A percentile compares a stretch with the other conserved stretches of the same genome.
phyloP scores from a whole-genome alignment of 1,140 invertebrate species.

The Lasaia peninsularis region DNA sequence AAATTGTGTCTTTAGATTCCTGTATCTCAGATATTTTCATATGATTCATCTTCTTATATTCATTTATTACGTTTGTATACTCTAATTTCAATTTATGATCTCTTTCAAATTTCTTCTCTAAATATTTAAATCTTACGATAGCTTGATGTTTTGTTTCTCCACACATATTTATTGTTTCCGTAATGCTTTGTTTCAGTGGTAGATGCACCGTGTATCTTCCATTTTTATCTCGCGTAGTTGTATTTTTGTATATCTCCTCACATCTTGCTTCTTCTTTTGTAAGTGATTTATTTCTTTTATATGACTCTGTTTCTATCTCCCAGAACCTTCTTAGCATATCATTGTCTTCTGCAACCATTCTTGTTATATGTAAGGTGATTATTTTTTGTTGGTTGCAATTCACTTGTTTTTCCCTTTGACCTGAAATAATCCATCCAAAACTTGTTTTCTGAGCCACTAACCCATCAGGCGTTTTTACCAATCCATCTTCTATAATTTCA shows the following conservation, averaged over 20 bases:
- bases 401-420: slow-evolving; percentile 19
- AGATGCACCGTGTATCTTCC: slow-evolving; percentile 32
- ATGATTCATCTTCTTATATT: slow-evolving; percentile 21
- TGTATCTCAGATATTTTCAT: slow-evolving; percentile 11
- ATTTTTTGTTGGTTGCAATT: slow-evolving; percentile 15
- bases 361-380: slow-evolving; percentile 20
- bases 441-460: slow-evolving; percentile 31
- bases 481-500: slow-evolving; percentile 32
- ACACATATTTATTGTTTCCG: slow-evolving; percentile 26
- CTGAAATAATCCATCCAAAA: slow-evolving; percentile 33
- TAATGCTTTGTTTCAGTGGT: slow-evolving; percentile 24
- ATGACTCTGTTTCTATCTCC: slow-evolving; percentile 31
- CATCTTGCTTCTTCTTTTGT: slow-evolving; percentile 31
- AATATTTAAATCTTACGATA: slow-evolving; percentile 23
- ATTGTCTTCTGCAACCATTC: slow-evolving; percentile 27
- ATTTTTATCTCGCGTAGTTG: slow-evolving; percentile 24
- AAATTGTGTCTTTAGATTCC: slow-evolving; percentile 16
- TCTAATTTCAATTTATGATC: slow-evolving; percentile 22
- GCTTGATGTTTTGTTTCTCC: slow-evolving; percentile 29
- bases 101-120: slow-evolving; percentile 30
- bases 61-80: slow-evolving; percentile 29
- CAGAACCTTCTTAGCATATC: slow-evolving; percentile 32
- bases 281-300: slow-evolving; percentile 21
- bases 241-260: slow-evolving; percentile 29
- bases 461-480: slow-evolving; percentile 22